Conservation (phyloP, 2,888 invertebrate genomes). For the Drosophila histrio region DNA sequence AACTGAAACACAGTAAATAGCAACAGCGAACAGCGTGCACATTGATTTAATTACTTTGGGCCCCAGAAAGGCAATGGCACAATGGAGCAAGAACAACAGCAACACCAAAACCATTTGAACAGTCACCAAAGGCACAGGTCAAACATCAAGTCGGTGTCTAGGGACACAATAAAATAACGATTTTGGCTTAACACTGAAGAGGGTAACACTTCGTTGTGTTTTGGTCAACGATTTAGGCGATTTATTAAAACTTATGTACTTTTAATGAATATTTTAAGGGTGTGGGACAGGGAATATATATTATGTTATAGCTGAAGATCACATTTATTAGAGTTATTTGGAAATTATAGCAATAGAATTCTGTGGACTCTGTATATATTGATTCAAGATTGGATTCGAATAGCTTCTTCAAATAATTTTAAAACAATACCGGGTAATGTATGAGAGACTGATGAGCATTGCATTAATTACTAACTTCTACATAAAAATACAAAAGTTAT, state of each 20-base stretch:
- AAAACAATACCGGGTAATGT: no score
- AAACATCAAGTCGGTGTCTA: conserved; percentile 26
- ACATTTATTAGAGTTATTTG: no score
- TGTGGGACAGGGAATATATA: no score
- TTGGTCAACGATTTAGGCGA: not conserved
- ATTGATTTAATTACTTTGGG: conserved; percentile 61
- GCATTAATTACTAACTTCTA: no score
- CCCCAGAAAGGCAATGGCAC: conserved; percentile 20
- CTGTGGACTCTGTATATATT: no score
- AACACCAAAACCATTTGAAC: conserved; percentile 11
- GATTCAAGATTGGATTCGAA: no score
- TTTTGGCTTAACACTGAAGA: not conserved
- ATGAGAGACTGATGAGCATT: no score
- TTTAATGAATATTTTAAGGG: not conserved
- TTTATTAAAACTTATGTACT: not conserved
- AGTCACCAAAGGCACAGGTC: conserved; percentile 29
- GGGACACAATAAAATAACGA: not conserved
- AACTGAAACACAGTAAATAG: conserved; percentile 20
- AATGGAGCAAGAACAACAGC: conserved; percentile 11
- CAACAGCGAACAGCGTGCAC: conserved; percentile 29
- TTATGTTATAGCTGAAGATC: no score
- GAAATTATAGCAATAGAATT: no score
- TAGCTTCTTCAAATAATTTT: no score
- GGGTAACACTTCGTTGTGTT: not conserved
- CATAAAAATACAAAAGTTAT: no score